Conservation (phyloP, 1,140 invertebrate genomes). For the Atta colombica region DNA sequence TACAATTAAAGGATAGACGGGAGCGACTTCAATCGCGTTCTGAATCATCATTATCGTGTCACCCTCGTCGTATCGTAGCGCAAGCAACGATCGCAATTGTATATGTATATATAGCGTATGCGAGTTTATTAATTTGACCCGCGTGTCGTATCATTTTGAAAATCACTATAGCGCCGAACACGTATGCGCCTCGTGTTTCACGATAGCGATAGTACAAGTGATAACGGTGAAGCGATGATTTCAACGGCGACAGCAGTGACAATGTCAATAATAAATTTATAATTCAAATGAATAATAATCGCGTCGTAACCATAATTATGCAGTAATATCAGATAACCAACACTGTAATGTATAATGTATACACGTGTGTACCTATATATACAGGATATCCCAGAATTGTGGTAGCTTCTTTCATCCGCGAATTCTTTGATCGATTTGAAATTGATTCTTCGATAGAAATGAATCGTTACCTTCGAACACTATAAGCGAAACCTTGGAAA, state of each 20-base stretch:
- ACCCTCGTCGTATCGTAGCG: constrained; percentile 48
- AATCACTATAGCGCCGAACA: constrained; percentile 9
- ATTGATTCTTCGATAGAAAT: not conserved
- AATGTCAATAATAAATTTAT: constrained; percentile 52
- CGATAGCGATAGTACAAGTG: constrained; percentile 48
- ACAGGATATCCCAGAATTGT: constrained; percentile 43
- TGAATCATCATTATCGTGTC: constrained; percentile 45
- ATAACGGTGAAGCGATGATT: constrained; percentile 42
- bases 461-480: not conserved
- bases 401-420: not conserved
- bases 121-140: constrained; percentile 32
- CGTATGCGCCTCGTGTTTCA: constrained; percentile 32
- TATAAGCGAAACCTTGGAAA: not conserved
- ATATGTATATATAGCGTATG: constrained; percentile 7
- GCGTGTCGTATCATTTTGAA: constrained; percentile 11
- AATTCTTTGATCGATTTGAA: constrained; percentile 19
- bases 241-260: constrained; percentile 18
- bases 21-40: constrained; percentile 14
- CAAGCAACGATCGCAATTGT: constrained; percentile 28
- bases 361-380: constrained; percentile 29
- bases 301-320: constrained; percentile 45
- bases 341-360: constrained; percentile 59
- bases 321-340: constrained; percentile 56
- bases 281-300: constrained; percentile 56
- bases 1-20: constrained; percentile 39